These are phyloP conservation scores for Drosophila parabipectinata DNA, from an alignment of 1,140 invertebrate genomes.

Conservation along the genomic window DNA sequence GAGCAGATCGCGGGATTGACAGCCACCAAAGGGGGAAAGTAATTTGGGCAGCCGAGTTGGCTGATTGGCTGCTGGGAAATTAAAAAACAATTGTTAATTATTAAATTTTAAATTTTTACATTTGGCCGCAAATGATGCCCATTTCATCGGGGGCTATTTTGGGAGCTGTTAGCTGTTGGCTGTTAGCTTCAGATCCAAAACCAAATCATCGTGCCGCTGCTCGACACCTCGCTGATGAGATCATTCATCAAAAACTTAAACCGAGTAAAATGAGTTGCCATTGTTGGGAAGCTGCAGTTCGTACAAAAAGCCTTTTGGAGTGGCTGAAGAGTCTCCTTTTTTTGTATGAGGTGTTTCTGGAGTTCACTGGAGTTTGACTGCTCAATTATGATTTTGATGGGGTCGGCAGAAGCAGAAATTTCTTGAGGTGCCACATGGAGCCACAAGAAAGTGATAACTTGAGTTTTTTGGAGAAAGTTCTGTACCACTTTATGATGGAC, in stretches of 20 bases:
- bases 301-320: neutral
- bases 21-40: slow-evolving; percentile 72
- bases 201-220: slow-evolving; percentile 66
- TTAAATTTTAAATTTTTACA: slow-evolving; percentile 81
- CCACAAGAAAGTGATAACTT: slow-evolving; percentile 14
- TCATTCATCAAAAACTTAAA: slow-evolving; percentile 81
- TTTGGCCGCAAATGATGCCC: slow-evolving; percentile 68
- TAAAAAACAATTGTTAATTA: slow-evolving; percentile 83
- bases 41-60: slow-evolving; percentile 52
- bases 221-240: slow-evolving; percentile 83
- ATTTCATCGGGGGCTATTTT: slow-evolving; percentile 34
- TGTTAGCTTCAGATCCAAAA: slow-evolving; percentile 1
- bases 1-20: slow-evolving; percentile 47
- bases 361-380: slow-evolving; percentile 63
- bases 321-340: slow-evolving; percentile 37
- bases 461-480: no score
- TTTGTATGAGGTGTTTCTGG: slow-evolving; percentile 16
- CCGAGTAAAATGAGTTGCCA: slow-evolving; percentile 80
- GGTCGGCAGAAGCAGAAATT: slow-evolving; percentile 1
- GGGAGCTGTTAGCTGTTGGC: slow-evolving; percentile 22
- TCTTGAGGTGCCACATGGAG: slow-evolving; percentile 27
- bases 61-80: slow-evolving; percentile 61
- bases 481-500: no score
- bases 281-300: slow-evolving; percentile 55
- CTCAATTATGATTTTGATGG: slow-evolving; percentile 67